These are phyloP conservation scores for Drosophila emarginata DNA, from an alignment of 2,888 invertebrate species.

Conservation along the genomic window DNA sequence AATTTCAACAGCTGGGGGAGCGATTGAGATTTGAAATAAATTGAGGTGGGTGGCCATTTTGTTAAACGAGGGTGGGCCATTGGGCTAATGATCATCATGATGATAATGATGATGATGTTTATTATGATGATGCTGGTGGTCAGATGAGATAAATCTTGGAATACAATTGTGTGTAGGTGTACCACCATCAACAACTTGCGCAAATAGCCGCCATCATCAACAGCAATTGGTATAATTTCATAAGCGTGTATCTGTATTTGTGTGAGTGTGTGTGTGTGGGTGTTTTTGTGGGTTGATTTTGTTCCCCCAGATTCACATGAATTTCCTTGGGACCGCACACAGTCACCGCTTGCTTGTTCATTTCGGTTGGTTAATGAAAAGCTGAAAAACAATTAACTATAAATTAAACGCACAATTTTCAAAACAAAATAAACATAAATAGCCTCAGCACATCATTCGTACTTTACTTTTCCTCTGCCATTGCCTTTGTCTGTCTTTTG, in stretches of 20 bases:
- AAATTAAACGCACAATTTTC: constrained; percentile 76
- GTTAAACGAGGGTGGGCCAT: constrained; percentile 39
- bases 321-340: constrained; percentile 66
- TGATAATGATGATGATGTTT: background rate
- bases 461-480: constrained; percentile 43
- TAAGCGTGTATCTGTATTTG: constrained; percentile 16
- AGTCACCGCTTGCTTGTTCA: constrained; percentile 56
- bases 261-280: constrained; percentile 12
- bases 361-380: constrained; percentile 69
- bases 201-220: constrained; percentile 56
- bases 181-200: constrained; percentile 74
- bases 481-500: constrained; percentile 41
- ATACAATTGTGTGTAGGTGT: constrained; percentile 44
- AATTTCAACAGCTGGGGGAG: constrained; percentile 70
- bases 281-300: constrained; percentile 13
- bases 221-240: constrained; percentile 62
- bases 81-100: background rate
- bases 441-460: constrained; percentile 63
- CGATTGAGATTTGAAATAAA: constrained; percentile 54
- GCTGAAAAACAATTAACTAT: constrained; percentile 75
- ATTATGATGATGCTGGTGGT: constrained; percentile 13
- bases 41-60: constrained; percentile 73
- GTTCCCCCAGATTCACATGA: constrained; percentile 52
- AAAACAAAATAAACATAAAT: constrained; percentile 75
- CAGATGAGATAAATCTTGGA: constrained; percentile 10